Conservation (phyloP, 2,797 vertebrate species). For the Onychomys leucogaster region DNA sequence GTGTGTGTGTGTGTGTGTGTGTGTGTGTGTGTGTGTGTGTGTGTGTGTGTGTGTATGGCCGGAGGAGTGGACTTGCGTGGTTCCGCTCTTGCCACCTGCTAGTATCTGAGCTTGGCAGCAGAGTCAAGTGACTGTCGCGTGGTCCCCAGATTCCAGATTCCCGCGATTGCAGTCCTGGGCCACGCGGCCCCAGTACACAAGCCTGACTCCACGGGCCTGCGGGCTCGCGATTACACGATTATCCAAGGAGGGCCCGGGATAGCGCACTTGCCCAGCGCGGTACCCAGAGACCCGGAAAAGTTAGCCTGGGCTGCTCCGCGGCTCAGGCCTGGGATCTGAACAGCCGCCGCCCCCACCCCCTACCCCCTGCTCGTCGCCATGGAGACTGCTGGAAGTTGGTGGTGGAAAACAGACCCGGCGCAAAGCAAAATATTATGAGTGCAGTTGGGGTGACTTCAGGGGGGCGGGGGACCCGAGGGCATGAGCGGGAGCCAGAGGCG, state of each 20-base stretch:
- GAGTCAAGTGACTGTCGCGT: constrained; percentile 28
- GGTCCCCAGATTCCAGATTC: not conserved
- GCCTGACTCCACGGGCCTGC: not conserved
- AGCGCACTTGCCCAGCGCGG: not conserved
- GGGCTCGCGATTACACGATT: not conserved
- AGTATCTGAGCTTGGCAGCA: not conserved
- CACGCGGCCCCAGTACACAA: not conserved
- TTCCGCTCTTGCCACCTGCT: constrained; percentile 60
- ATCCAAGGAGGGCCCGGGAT: not conserved
- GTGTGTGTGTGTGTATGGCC: not conserved
- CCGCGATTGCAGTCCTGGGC: not conserved
- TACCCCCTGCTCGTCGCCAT: constrained; percentile 87
- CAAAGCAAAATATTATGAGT: constrained; percentile 87
- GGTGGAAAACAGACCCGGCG: constrained; percentile 85
- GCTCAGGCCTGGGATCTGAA: constrained; percentile 74
- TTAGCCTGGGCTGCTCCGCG: constrained; percentile 56
- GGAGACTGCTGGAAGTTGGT: constrained; percentile 84
- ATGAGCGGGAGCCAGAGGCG: constrained; percentile 88
- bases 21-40: not conserved
- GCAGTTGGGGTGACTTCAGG: constrained; percentile 89
- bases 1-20: not conserved
- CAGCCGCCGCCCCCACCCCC: constrained; percentile 83
- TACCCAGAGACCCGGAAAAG: constrained; percentile 50
- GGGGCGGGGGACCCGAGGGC: constrained; percentile 87
- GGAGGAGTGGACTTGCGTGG: not conserved